Percentiles rank a stretch among this genome's conserved stretches.
phyloP scores from a whole-genome alignment of 92 coral and sea anemone species.

The Anthopleura xanthogrammica region DNA sequence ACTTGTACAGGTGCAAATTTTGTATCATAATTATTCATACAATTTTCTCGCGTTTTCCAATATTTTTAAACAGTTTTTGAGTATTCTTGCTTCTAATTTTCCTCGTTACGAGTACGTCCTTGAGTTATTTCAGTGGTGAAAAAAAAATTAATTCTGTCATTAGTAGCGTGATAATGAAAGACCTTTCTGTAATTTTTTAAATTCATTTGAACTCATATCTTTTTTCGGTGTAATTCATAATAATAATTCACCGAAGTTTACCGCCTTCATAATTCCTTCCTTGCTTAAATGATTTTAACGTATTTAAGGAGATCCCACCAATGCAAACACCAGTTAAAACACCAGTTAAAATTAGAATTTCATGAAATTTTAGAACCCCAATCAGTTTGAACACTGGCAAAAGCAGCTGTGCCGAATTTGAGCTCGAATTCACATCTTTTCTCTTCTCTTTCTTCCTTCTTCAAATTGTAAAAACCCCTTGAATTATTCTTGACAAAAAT shows the following conservation, averaged over 20 bases:
- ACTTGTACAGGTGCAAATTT: neutral
- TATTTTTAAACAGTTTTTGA: conserved; percentile 44
- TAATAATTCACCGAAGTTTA: neutral
- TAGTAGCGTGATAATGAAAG: too few species aligned
- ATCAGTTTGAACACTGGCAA: too few species aligned
- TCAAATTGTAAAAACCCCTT: neutral
- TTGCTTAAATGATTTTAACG: neutral
- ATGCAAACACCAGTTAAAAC: neutral
- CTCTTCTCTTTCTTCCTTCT: neutral
- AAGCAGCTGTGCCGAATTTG: too few species aligned
- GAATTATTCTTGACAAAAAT: neutral
- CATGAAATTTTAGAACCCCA: too few species aligned
- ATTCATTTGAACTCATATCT: neutral
- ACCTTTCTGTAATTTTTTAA: too few species aligned
- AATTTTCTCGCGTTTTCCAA: neutral
- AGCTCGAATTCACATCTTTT: neutral
- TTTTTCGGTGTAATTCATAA: neutral
- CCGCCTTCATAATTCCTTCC: neutral
- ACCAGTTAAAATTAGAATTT: neutral
- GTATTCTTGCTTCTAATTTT: neutral
- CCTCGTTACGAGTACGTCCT: neutral
- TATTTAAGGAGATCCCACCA: neutral
- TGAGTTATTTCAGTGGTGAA: too few species aligned
- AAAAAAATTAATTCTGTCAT: too few species aligned
- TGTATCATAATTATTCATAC: neutral